phyloP scores from a whole-genome alignment of 2,113 vertebrate species.

The Lasiurus borealis region DNA sequence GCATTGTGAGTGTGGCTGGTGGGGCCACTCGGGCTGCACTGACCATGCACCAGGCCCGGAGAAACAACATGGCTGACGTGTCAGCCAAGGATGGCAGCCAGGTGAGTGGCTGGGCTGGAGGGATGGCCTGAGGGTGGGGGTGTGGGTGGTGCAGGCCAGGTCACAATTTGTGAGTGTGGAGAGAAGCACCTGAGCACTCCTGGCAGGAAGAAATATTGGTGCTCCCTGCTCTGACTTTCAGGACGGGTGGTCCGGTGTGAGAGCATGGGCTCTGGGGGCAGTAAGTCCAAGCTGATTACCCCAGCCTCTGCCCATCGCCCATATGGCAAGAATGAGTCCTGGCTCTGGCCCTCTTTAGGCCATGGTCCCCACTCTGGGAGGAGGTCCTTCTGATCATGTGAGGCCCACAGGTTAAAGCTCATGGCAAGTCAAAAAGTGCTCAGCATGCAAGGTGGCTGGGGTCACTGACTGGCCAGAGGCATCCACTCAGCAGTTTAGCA shows the following conservation, averaged over 20 bases:
- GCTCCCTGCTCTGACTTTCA: background rate
- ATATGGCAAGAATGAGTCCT: background rate
- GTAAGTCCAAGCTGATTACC: background rate
- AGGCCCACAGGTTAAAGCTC: background rate
- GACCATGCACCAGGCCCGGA: constrained; percentile 94
- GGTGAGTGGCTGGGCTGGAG: constrained; percentile 81
- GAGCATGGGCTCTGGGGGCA: background rate
- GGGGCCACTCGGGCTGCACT: constrained; percentile 95
- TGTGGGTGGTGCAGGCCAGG: background rate
- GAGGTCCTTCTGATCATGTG: background rate
- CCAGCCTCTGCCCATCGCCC: background rate
- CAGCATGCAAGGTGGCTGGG: background rate
- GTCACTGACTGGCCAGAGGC: background rate
- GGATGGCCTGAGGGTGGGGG: rapidly evolving
- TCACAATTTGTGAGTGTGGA: background rate
- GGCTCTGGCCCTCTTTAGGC: background rate
- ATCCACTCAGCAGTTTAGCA: background rate
- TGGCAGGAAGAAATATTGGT: background rate
- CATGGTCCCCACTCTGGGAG: background rate
- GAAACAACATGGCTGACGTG: constrained; percentile 96
- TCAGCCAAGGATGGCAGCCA: constrained; percentile 96
- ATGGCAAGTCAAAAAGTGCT: background rate
- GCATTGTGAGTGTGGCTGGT: constrained; percentile 94
- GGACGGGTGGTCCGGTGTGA: background rate
- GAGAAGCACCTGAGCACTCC: background rate